These are phyloP conservation scores for Synchiropus splendidus DNA, from an alignment of 2,113 vertebrate genomes.

Conservation along the genomic window DNA sequence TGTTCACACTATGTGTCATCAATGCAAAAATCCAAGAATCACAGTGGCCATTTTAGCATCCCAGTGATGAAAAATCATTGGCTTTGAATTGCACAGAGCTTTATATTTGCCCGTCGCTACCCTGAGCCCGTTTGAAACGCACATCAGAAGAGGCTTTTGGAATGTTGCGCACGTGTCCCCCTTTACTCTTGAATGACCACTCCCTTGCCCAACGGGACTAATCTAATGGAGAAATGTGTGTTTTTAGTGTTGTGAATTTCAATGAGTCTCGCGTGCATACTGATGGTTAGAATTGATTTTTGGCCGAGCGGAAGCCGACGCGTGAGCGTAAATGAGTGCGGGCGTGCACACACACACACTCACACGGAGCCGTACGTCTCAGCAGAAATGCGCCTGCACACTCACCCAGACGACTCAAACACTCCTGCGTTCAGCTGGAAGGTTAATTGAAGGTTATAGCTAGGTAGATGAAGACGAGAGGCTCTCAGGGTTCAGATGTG, in stretches of 20 bases:
- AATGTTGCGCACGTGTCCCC: constrained; percentile 9
- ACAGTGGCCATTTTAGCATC: too few species aligned
- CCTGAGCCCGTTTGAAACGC: too few species aligned
- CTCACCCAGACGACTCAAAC: constrained; percentile 33
- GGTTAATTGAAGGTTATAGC: constrained; percentile 67
- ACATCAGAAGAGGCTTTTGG: too few species aligned
- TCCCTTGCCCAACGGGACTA: constrained; percentile 19
- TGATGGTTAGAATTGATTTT: constrained; percentile 51
- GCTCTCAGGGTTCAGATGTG: constrained; percentile 26
- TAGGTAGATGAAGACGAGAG: constrained; percentile 40
- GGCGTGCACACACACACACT: constrained; percentile 7
- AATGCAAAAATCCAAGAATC: too few species aligned
- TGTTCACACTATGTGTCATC: too few species aligned
- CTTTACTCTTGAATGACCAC: constrained; percentile 15
- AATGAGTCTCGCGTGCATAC: constrained; percentile 35
- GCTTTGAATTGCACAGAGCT: too few species aligned
- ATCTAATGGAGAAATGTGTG: constrained; percentile 46
- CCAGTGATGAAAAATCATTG: too few species aligned
- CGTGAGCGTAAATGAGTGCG: constrained; percentile 12
- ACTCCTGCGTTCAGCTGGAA: constrained; percentile 49
- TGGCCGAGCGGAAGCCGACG: constrained; percentile 46
- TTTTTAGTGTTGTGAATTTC: constrained; percentile 48
- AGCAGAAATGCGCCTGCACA: constrained; percentile 28
- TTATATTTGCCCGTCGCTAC: too few species aligned
- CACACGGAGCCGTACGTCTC: neutral